These are phyloP conservation scores for Ploceus nigricollis DNA, from an alignment of 2,113 vertebrate species.

Conservation along the genomic window DNA sequence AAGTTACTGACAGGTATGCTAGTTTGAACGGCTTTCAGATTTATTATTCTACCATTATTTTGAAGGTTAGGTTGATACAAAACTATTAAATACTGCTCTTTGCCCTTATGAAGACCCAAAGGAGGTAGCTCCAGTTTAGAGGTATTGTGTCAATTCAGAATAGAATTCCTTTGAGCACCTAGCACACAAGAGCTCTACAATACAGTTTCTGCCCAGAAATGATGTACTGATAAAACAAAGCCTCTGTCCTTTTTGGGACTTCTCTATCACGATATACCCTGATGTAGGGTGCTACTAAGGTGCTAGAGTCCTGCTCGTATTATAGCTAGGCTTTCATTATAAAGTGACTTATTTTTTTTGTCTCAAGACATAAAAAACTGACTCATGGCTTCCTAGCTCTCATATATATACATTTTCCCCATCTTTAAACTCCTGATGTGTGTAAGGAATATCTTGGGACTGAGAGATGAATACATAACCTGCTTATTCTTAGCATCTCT, in stretches of 20 bases:
- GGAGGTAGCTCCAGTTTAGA: background rate
- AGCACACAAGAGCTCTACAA: background rate
- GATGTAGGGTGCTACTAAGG: background rate
- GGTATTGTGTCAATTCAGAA: background rate
- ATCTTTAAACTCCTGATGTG: background rate
- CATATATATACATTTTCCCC: accelerated
- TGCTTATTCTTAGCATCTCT: background rate
- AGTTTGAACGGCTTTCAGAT: background rate
- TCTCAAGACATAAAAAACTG: background rate
- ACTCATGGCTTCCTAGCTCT: background rate
- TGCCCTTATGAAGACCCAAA: background rate
- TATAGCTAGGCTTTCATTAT: background rate
- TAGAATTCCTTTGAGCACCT: background rate
- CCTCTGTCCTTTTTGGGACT: background rate
- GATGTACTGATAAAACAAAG: background rate
- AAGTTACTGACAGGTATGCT: background rate
- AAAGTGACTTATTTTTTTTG: background rate
- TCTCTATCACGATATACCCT: background rate
- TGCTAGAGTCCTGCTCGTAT: background rate
- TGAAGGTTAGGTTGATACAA: background rate
- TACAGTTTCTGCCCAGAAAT: background rate
- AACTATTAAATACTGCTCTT: background rate
- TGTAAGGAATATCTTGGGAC: background rate
- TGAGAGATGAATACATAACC: background rate
- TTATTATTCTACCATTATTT: background rate